phyloP scores from a whole-genome alignment of 2,888 invertebrate genomes.

The Hedya salicella region DNA sequence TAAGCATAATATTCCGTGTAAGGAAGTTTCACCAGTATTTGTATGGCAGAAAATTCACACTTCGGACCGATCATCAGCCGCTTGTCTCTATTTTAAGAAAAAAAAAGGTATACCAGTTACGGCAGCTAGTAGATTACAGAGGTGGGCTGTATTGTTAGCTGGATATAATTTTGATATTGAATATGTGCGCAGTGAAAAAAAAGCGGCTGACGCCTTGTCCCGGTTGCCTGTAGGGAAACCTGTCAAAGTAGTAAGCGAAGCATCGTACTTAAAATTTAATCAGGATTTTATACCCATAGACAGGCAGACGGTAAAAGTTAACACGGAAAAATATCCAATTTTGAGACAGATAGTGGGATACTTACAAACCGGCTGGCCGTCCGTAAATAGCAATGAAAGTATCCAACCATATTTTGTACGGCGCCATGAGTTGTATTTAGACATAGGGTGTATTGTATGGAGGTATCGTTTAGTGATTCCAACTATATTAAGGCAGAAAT shows the following conservation, averaged over 20 bases:
- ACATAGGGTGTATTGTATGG: conserved; percentile 7
- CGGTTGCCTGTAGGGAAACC: conserved; percentile 7
- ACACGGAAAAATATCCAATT: neutral
- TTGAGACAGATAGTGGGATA: neutral
- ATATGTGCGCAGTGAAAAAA: conserved; percentile 27
- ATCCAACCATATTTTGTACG: neutral
- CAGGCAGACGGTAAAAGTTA: neutral
- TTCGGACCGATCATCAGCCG: conserved; percentile 23
- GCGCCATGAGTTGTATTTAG: neutral
- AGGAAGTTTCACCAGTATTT: conserved; percentile 26
- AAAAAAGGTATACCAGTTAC: conserved; percentile 30
- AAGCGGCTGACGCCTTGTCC: no score
- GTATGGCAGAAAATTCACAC: no score
- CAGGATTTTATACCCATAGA: conserved; percentile 2
- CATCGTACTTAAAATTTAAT: conserved; percentile 1
- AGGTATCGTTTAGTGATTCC: conserved; percentile 10
- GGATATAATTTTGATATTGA: conserved; percentile 37
- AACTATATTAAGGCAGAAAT: neutral
- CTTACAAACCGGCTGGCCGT: neutral
- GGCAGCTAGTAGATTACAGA: conserved; percentile 39
- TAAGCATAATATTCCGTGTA: conserved; percentile 9
- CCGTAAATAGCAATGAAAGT: neutral
- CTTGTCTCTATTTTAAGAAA: conserved; percentile 35
- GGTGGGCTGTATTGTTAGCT: conserved; percentile 36
- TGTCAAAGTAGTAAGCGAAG: neutral